phyloP scores from a whole-genome alignment of 1,140 invertebrate species.

The Caenorhabditis latens region DNA sequence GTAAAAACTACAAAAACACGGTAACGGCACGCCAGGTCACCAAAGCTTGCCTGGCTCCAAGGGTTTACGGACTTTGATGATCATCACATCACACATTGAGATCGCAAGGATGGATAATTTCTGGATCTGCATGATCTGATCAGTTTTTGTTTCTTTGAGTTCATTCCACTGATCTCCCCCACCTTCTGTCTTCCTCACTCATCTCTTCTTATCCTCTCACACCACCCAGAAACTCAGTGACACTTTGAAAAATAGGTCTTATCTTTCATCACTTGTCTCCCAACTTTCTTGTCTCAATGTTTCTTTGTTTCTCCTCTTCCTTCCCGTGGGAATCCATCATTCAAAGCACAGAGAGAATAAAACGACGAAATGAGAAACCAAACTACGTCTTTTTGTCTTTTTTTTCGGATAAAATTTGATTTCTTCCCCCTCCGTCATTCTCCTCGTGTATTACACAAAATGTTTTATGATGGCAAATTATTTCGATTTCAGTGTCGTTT shows the following conservation, averaged over 20 bases:
- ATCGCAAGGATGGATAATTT: too few relatives aligned
- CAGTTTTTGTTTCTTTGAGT: too few relatives aligned
- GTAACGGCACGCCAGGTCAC: too few relatives aligned
- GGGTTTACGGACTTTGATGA: too few relatives aligned
- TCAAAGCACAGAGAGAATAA: constrained; percentile 22
- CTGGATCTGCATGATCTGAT: too few relatives aligned
- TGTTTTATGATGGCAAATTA: background rate
- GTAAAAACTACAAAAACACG: too few relatives aligned
- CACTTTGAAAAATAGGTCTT: background rate
- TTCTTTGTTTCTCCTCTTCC: background rate
- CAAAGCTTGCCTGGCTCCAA: too few relatives aligned
- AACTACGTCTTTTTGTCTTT: constrained; percentile 13
- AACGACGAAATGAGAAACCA: constrained; percentile 8
- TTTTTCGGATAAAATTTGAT: constrained; percentile 20
- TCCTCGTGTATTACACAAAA: background rate
- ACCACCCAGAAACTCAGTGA: background rate
- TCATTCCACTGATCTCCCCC: too few relatives aligned
- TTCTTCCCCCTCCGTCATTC: background rate
- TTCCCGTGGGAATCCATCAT: constrained; percentile 31
- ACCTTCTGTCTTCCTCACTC: too few relatives aligned
- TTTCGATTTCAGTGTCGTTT: background rate
- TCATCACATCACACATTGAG: too few relatives aligned
- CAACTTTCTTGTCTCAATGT: background rate
- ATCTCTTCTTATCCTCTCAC: background rate
- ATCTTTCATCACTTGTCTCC: constrained; percentile 31